These are phyloP conservation scores for Nycticebus coucang DNA, from an alignment of 2,113 vertebrate genomes.

Conservation along the genomic window DNA sequence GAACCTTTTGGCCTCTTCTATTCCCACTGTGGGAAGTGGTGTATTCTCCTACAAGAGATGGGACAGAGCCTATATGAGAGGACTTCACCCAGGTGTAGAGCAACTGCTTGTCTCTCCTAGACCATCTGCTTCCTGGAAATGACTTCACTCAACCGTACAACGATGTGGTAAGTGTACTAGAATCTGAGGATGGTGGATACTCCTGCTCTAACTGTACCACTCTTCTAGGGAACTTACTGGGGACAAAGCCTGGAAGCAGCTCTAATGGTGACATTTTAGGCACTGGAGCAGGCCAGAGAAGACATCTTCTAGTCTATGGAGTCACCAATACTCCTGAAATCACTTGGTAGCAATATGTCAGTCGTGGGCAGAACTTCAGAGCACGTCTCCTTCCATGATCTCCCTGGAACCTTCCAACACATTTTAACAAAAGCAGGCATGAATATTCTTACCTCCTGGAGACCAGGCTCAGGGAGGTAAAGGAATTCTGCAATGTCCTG, in stretches of 20 bases:
- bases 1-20: neutral
- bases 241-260: neutral
- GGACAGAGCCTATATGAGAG: neutral
- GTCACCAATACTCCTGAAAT: neutral
- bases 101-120: neutral
- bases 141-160: neutral
- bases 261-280: neutral
- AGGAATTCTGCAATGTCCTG: neutral
- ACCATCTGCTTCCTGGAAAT: neutral
- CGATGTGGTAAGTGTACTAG: neutral
- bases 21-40: neutral
- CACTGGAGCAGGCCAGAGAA: neutral
- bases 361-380: neutral
- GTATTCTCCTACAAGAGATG: neutral
- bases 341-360: neutral
- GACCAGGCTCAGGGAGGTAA: neutral
- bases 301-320: neutral
- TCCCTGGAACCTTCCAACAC: neutral
- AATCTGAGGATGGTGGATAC: neutral
- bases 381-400: neutral
- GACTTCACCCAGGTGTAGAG: neutral
- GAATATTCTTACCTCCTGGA: conserved; percentile 21
- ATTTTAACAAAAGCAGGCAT: conserved; percentile 1
- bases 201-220: neutral
- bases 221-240: neutral